Percentiles rank a stretch among this genome's conserved stretches.
Conservation (phyloP, 2,797 vertebrate genomes). For the Intellagama lesueurii region DNA sequence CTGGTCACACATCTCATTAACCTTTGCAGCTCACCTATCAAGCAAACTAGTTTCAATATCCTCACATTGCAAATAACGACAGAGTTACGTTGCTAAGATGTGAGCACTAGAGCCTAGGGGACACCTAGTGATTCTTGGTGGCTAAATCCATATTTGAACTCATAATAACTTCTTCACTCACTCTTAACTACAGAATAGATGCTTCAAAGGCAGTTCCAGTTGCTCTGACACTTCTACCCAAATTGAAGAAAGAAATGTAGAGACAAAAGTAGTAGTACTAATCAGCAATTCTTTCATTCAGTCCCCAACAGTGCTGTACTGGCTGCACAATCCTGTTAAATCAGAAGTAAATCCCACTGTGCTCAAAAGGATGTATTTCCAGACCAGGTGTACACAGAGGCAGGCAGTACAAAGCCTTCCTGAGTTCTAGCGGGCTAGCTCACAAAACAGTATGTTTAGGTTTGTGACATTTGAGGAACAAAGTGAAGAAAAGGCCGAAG, state of each 20-base stretch:
- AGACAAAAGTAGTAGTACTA: slow-evolving; percentile 20
- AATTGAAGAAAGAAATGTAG: slow-evolving; percentile 40
- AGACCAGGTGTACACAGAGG: not conserved
- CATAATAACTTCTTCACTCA: not conserved
- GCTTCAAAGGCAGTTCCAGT: slow-evolving; percentile 25
- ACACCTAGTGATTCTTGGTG: slow-evolving; percentile 7
- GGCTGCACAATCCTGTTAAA: not conserved
- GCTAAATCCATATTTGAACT: not conserved
- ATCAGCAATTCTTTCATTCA: slow-evolving; percentile 46
- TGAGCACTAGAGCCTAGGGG: not conserved
- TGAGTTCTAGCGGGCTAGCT: not conserved
- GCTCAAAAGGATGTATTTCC: not conserved
- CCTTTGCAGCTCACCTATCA: not conserved
- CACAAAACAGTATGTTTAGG: not conserved
- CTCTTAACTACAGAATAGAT: slow-evolving; percentile 62
- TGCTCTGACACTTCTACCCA: slow-evolving; percentile 35
- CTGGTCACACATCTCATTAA: not conserved
- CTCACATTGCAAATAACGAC: not conserved
- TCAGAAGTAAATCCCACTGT: not conserved
- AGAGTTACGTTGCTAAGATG: not conserved
- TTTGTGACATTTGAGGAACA: not conserved
- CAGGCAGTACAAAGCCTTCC: not conserved
- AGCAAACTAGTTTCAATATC: not conserved
- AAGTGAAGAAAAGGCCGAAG: not conserved
- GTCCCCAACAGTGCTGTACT: not conserved